Percentiles rank a stretch among this genome's conserved stretches.
Conservation (phyloP, 2,797 vertebrate species). For the Melanotaenia trifasciata region DNA sequence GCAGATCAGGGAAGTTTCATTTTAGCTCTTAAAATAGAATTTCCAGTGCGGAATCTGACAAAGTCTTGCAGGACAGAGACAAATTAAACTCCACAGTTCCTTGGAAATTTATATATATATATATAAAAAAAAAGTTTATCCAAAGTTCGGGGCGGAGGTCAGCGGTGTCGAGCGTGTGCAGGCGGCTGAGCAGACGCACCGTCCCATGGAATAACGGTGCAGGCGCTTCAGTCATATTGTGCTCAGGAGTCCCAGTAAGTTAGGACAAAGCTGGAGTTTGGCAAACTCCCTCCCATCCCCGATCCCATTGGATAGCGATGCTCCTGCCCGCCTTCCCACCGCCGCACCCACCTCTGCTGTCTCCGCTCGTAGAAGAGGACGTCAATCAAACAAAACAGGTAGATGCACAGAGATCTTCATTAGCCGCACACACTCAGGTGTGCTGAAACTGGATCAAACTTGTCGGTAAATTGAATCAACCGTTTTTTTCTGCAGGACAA, state of each 20-base stretch:
- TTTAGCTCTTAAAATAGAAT: slow-evolving; percentile 51
- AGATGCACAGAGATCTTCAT: slow-evolving; percentile 40
- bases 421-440: background rate
- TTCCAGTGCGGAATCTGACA: slow-evolving; percentile 17
- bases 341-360: slow-evolving; percentile 30
- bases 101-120: slow-evolving; percentile 13
- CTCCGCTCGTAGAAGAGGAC: slow-evolving; percentile 31
- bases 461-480: background rate
- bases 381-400: slow-evolving; percentile 75
- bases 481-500: no score
- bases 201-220: slow-evolving; percentile 81
- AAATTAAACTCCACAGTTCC: slow-evolving; percentile 43
- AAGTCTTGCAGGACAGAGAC: slow-evolving; percentile 15
- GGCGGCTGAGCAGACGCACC: slow-evolving; percentile 56
- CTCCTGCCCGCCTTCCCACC: slow-evolving; percentile 69
- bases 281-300: slow-evolving; percentile 79
- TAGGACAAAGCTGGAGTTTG: slow-evolving; percentile 84
- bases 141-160: slow-evolving; percentile 49
- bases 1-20: slow-evolving; percentile 56
- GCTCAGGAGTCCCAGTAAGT: slow-evolving; percentile 74
- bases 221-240: slow-evolving; percentile 78
- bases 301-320: slow-evolving; percentile 75
- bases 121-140: slow-evolving; percentile 54
- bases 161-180: slow-evolving; percentile 36
- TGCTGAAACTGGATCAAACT: background rate